Conservation (phyloP, 2,797 vertebrate species). For the Oreortyx pictus region DNA sequence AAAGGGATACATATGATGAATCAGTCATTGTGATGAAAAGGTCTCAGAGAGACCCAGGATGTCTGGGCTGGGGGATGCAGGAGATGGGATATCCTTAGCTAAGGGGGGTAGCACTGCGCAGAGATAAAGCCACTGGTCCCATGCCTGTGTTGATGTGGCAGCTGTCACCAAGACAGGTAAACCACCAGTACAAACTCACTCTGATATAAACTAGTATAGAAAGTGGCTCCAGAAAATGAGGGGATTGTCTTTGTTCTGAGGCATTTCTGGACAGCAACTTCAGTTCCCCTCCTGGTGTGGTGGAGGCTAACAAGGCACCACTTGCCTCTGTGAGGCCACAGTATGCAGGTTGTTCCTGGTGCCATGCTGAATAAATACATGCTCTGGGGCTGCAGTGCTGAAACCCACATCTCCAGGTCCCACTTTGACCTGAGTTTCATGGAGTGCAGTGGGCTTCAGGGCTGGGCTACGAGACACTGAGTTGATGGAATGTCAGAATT, state of each 20-base stretch:
- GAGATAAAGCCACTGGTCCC: background rate
- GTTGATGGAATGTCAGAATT: background rate
- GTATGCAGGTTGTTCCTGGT: background rate
- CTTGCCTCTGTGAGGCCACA: background rate
- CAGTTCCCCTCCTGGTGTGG: background rate
- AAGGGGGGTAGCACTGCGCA: rapidly evolving
- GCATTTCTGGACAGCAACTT: background rate
- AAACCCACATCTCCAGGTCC: background rate
- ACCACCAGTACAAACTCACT: background rate
- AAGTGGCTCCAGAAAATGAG: background rate
- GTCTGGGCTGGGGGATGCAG: background rate
- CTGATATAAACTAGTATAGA: background rate
- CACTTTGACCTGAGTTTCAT: background rate
- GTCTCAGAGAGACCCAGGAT: background rate
- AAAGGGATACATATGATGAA: background rate
- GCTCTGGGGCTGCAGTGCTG: background rate
- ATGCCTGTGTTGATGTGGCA: background rate
- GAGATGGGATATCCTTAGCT: background rate
- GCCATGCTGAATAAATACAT: background rate
- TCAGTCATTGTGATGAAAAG: background rate
- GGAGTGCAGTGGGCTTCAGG: background rate
- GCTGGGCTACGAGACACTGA: background rate
- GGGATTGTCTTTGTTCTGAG: background rate
- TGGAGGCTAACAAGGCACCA: background rate
- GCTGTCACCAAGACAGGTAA: background rate